Evolutionary conservation across 2,888 invertebrate species (phyloP).

Genomic region (Tetramorium bicarinatum): DNA sequence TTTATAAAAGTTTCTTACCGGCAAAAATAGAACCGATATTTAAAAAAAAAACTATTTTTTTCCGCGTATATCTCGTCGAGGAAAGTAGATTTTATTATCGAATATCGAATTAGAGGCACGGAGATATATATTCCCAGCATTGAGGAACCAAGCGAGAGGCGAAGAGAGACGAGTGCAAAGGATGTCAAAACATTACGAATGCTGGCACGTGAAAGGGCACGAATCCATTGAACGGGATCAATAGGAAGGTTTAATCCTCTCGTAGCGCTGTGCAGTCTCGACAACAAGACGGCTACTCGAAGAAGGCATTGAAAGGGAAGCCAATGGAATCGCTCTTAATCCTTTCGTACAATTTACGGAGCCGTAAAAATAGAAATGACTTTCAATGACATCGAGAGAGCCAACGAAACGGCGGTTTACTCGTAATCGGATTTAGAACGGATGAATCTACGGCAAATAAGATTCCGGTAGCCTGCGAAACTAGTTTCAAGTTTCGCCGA

Average conservation of each 20-base stretch:
- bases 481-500: slow-evolving; percentile 5
- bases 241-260: slow-evolving; percentile 77
- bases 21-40: neutral
- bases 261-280: slow-evolving; percentile 57
- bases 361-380: slow-evolving; percentile 78
- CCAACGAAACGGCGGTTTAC: slow-evolving; percentile 65
- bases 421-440: slow-evolving; percentile 76
- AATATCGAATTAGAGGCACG: neutral
- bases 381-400: slow-evolving; percentile 72
- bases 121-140: neutral
- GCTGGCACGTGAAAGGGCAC: slow-evolving; percentile 75
- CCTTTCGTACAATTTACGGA: slow-evolving; percentile 79
- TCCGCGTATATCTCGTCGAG: neutral
- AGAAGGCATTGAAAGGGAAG: slow-evolving; percentile 62
- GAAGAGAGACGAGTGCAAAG: slow-evolving; percentile 67
- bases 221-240: slow-evolving; percentile 77
- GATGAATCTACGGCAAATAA: slow-evolving; percentile 49
- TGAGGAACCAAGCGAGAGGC: slow-evolving; percentile 41
- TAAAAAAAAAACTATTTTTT: slow-evolving; percentile 21
- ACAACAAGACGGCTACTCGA: slow-evolving; percentile 67
- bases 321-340: slow-evolving; percentile 70
- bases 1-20: neutral
- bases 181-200: slow-evolving; percentile 80
- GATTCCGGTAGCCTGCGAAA: slow-evolving; percentile 16
- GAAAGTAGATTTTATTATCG: neutral